Conservation (phyloP, 2,888 invertebrate genomes). For the Argyra leucocephala region DNA sequence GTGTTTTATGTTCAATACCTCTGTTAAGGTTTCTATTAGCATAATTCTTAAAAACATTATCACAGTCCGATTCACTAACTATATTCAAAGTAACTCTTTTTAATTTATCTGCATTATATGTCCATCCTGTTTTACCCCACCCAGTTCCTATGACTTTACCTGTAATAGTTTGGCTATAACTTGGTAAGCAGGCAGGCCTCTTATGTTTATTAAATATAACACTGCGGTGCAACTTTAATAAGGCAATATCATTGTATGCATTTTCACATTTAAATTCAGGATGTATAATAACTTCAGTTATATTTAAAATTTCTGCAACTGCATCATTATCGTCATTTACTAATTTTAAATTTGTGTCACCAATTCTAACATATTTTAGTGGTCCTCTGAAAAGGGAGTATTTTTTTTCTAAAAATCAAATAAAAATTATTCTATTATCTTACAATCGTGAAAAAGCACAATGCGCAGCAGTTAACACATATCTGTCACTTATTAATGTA, state of each 20-base stretch:
- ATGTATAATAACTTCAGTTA: slow-evolving; percentile 35
- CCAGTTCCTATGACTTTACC: slow-evolving; percentile 36
- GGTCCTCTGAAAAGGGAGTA: not conserved
- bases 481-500: slow-evolving; percentile 45
- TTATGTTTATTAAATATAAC: slow-evolving; percentile 40
- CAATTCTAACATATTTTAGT: slow-evolving; percentile 32
- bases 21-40: slow-evolving; percentile 28
- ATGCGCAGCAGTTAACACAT: slow-evolving; percentile 50
- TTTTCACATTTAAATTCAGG: slow-evolving; percentile 37
- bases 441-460: slow-evolving; percentile 35
- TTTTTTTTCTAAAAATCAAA: not conserved
- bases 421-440: not conserved
- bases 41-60: slow-evolving; percentile 31
- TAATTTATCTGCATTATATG: slow-evolving; percentile 37
- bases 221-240: slow-evolving; percentile 41
- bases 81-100: slow-evolving; percentile 46
- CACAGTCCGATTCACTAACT: slow-evolving; percentile 35
- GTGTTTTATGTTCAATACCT: slow-evolving; percentile 43
- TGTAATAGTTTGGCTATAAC: slow-evolving; percentile 22
- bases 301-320: slow-evolving; percentile 31
- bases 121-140: slow-evolving; percentile 40
- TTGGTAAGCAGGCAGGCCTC: slow-evolving; percentile 45
- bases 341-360: slow-evolving; percentile 34
- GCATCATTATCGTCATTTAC: slow-evolving; percentile 21
- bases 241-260: slow-evolving; percentile 49